A percentile compares a stretch with the other conserved stretches of the same genome.
Conservation (phyloP, 1,140 invertebrate species). For the Drosophila ambigua region DNA sequence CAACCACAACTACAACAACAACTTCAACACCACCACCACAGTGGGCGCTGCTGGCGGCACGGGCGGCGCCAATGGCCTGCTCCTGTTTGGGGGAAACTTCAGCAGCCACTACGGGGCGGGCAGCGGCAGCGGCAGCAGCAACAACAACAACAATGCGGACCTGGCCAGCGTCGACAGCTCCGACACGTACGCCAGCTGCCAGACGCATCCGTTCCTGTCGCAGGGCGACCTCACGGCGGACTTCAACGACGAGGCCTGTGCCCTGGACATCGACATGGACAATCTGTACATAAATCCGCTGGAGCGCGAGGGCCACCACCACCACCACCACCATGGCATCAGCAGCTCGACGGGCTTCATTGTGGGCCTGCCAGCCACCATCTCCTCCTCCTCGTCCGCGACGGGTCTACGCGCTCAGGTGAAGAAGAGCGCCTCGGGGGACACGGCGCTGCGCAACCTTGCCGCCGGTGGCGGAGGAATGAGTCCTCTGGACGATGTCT, state of each 20-base stretch:
- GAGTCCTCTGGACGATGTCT: constrained; percentile 85
- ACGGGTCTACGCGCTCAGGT: constrained; percentile 84
- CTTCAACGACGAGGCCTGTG: constrained; percentile 84
- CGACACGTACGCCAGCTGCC: constrained; percentile 97
- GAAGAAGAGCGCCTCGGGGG: constrained; percentile 91
- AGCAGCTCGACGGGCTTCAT: constrained; percentile 77
- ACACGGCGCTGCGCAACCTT: constrained; percentile 87
- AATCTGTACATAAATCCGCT: constrained; percentile 97
- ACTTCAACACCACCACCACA: constrained; percentile 82
- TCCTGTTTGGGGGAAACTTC: constrained; percentile 70
- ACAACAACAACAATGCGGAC: constrained; percentile 86
- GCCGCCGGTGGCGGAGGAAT: constrained; percentile 63
- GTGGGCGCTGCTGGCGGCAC: constrained; percentile 40
- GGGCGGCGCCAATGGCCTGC: constrained; percentile 46
- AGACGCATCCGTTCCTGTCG: constrained; percentile 96
- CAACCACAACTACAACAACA: constrained; percentile 85
- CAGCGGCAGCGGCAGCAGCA: constrained; percentile 82
- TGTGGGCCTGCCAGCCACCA: constrained; percentile 68
- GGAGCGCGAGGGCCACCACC: constrained; percentile 85
- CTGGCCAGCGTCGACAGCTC: constrained; percentile 92
- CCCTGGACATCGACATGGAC: constrained; percentile 86
- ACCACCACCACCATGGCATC: constrained; percentile 50
- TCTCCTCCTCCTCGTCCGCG: constrained; percentile 23
- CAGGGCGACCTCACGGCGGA: constrained; percentile 91
- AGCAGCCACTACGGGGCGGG: constrained; percentile 35